Percentiles rank a stretch among this genome's conserved stretches.
Evolutionary conservation across 2,113 vertebrate genomes (phyloP).

Genomic region (Urocynchramus pylzowi): DNA sequence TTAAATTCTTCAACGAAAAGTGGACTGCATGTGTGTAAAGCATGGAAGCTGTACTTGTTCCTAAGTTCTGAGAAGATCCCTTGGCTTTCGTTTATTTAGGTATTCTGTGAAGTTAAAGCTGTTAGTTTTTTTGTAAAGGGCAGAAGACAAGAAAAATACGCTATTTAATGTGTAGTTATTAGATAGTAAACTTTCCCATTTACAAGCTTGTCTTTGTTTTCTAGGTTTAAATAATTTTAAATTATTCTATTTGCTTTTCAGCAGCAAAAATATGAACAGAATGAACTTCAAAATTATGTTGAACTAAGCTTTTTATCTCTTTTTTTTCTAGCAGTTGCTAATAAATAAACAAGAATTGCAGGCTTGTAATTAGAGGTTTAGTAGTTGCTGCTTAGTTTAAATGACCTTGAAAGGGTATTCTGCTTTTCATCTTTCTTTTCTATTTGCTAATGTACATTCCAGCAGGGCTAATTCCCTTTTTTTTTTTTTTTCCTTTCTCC

Average conservation of each 20-base stretch:
- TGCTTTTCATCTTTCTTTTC: background rate
- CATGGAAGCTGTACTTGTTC: background rate
- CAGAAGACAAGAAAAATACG: background rate
- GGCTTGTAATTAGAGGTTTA: conserved; percentile 2
- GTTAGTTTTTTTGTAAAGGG: background rate
- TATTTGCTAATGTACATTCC: background rate
- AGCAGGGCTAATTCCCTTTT: background rate
- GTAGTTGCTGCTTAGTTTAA: background rate
- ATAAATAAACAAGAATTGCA: conserved; percentile 10
- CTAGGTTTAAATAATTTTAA: background rate
- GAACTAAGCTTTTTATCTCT: background rate
- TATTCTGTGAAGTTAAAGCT: background rate
- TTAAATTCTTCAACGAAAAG: background rate
- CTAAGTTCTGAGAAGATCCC: background rate
- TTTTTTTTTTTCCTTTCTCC: background rate
- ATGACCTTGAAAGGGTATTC: conserved; percentile 28
- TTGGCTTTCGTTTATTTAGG: background rate
- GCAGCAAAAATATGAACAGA: background rate
- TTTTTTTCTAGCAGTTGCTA: background rate
- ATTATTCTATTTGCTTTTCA: background rate
- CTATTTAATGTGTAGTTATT: background rate
- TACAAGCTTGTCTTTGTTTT: background rate
- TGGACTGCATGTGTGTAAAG: fast-evolving
- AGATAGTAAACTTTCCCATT: background rate
- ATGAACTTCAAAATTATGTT: background rate